Percentiles rank a stretch among this genome's conserved stretches.
These are phyloP conservation scores for Pissodes strobi DNA, from an alignment of 1,140 invertebrate species.

Conservation along the genomic window DNA sequence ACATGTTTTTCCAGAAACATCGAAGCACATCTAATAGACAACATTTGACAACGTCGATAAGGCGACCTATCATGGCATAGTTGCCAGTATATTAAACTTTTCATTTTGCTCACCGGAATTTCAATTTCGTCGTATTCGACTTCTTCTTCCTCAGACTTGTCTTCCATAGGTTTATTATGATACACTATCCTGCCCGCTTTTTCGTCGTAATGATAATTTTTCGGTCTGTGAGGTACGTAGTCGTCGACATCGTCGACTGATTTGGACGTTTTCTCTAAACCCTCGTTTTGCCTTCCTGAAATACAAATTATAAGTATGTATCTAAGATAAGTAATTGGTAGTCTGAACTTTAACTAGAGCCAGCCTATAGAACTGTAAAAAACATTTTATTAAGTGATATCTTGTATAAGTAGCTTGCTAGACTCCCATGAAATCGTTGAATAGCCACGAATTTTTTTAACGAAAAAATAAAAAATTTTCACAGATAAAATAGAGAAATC, in stretches of 20 bases:
- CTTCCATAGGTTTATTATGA: slow-evolving; percentile 36
- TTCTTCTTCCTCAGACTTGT: slow-evolving; percentile 28
- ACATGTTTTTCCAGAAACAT: too few species aligned
- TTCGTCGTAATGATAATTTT: slow-evolving; percentile 52
- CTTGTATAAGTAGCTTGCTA: too few species aligned
- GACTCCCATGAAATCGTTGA: too few species aligned
- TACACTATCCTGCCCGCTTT: slow-evolving; percentile 51
- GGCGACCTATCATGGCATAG: not conserved
- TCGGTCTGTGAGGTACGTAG: slow-evolving; percentile 50
- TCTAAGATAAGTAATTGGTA: too few species aligned
- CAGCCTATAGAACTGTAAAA: too few species aligned
- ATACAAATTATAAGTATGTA: too few species aligned
- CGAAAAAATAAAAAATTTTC: too few species aligned
- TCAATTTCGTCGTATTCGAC: slow-evolving; percentile 36
- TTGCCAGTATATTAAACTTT: not conserved
- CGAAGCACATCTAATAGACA: too few species aligned
- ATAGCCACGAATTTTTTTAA: too few species aligned
- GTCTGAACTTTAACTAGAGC: too few species aligned
- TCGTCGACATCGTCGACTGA: slow-evolving; percentile 48
- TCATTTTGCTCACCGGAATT: slow-evolving; percentile 7
- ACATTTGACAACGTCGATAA: not conserved
- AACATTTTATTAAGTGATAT: too few species aligned
- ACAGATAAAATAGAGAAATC: too few species aligned
- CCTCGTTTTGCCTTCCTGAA: slow-evolving; percentile 28
- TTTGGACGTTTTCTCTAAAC: slow-evolving; percentile 28